phyloP scores from a whole-genome alignment of 2,113 vertebrate species.

The Sturnus vulgaris region DNA sequence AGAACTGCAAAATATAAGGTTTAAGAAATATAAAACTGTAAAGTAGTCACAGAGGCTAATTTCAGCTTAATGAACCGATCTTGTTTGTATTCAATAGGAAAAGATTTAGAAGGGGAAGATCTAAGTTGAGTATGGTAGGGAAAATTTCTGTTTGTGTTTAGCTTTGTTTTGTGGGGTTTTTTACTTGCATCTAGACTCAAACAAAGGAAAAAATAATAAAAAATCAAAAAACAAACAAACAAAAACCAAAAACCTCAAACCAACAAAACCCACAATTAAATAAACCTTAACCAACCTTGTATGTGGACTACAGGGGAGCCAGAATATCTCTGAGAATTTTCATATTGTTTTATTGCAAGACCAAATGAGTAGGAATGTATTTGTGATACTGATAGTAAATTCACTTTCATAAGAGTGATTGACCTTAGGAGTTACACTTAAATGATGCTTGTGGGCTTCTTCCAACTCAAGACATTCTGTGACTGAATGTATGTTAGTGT shows the following conservation, averaged over 20 bases:
- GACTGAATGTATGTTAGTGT: background rate
- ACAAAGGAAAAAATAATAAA: background rate
- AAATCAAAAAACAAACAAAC: too few species aligned
- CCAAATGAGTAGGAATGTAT: background rate
- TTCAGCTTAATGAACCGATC: background rate
- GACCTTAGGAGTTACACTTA: background rate
- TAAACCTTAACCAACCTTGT: fast-evolving
- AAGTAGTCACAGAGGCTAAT: background rate
- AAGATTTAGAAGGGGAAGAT: background rate
- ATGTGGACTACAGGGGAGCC: background rate
- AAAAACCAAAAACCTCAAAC: background rate
- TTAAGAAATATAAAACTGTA: background rate
- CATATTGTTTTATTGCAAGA: background rate
- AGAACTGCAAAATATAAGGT: background rate
- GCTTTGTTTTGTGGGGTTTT: fast-evolving
- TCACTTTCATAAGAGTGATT: background rate
- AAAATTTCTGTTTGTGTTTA: background rate
- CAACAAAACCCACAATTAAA: background rate
- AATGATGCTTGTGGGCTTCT: background rate
- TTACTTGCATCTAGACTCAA: background rate
- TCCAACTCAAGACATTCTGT: background rate
- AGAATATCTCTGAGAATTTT: background rate
- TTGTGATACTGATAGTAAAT: background rate
- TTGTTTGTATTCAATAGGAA: background rate
- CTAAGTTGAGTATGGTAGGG: background rate